phyloP scores from a whole-genome alignment of 2,888 invertebrate species.

The Cryptocheilus praepositus region DNA sequence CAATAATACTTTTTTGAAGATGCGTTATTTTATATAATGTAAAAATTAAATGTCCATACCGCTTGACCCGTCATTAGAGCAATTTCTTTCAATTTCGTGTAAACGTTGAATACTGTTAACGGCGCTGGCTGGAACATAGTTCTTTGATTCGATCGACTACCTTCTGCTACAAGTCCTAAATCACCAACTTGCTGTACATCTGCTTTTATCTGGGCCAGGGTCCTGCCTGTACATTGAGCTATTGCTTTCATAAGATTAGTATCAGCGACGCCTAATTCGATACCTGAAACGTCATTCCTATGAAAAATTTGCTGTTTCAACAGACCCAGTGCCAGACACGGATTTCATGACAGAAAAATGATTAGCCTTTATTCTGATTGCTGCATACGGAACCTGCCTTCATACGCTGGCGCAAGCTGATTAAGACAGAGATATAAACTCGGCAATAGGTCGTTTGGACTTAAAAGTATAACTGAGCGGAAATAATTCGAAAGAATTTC shows the following conservation, averaged over 20 bases:
- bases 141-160: slow-evolving; percentile 87
- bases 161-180: slow-evolving; percentile 92
- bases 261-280: slow-evolving; percentile 96
- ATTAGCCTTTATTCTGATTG: neutral
- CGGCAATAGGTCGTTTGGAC: slow-evolving; percentile 91
- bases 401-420: slow-evolving; percentile 95
- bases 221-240: slow-evolving; percentile 91
- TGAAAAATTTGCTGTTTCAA: too few species aligned
- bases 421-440: slow-evolving; percentile 97
- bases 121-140: slow-evolving; percentile 91
- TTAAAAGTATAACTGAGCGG: slow-evolving; percentile 90
- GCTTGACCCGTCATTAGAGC: slow-evolving; percentile 89
- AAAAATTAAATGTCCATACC: slow-evolving; percentile 72
- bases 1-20: neutral
- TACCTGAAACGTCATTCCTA: slow-evolving; percentile 68
- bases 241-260: slow-evolving; percentile 95
- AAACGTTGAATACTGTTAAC: slow-evolving; percentile 85
- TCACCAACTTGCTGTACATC: slow-evolving; percentile 87
- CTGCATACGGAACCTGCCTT: slow-evolving; percentile 77
- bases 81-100: slow-evolving; percentile 89
- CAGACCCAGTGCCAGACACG: too few species aligned
- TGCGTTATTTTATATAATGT: slow-evolving; percentile 10
- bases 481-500: slow-evolving; percentile 95
- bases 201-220: slow-evolving; percentile 87
- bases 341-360: slow-evolving; percentile 11